Conservation (phyloP, 2,888 invertebrate species). For the Plagodis pulveraria region DNA sequence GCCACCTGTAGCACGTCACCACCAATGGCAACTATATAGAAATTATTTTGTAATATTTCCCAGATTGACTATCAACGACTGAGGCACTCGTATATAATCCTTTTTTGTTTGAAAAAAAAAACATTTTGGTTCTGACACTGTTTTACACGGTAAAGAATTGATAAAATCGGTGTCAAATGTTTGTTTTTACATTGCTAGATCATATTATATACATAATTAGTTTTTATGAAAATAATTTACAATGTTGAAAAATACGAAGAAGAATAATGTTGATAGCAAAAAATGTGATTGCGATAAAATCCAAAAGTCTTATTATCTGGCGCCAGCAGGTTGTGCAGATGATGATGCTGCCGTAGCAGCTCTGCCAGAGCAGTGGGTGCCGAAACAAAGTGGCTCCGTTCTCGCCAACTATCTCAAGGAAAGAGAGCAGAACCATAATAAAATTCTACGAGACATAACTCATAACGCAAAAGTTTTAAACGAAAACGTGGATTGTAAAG, state of each 20-base stretch:
- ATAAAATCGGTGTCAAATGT: no score
- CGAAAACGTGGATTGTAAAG: slow-evolving; percentile 53
- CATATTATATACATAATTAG: no score
- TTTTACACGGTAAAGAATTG: no score
- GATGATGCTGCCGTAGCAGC: slow-evolving; percentile 65
- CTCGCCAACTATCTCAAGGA: slow-evolving; percentile 63
- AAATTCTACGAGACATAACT: slow-evolving; percentile 45
- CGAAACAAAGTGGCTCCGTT: slow-evolving; percentile 56
- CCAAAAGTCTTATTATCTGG: slow-evolving; percentile 35
- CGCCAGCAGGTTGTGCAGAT: slow-evolving; percentile 54
- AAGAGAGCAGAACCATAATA: slow-evolving; percentile 53
- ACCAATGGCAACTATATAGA: no score
- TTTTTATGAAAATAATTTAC: neutral
- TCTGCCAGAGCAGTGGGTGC: slow-evolving; percentile 64
- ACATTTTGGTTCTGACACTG: no score
- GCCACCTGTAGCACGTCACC: no score
- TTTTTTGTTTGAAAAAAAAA: no score
- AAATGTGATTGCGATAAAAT: slow-evolving; percentile 21
- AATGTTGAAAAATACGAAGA: slow-evolving; percentile 8
- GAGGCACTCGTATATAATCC: no score
- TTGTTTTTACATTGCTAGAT: no score
- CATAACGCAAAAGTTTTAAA: slow-evolving; percentile 52
- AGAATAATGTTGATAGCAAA: neutral
- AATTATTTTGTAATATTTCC: no score
- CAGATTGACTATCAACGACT: no score